Evolutionary conservation across 1,140 invertebrate species (phyloP).

Genomic region (Palaemon carinicauda): DNA sequence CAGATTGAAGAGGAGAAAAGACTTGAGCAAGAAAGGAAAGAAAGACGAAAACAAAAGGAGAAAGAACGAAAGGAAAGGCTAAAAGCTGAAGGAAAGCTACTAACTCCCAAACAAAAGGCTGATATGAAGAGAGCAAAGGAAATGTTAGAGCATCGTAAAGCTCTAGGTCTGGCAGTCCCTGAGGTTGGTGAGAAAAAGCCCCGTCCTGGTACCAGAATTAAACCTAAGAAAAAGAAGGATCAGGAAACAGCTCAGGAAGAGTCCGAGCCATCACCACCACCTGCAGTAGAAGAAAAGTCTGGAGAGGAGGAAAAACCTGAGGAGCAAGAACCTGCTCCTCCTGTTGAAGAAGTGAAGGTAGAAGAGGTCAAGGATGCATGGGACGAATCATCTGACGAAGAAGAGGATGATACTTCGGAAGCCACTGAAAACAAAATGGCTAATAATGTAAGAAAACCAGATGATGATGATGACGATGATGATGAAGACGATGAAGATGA

Average conservation of each 20-base stretch:
- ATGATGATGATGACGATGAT: conserved; percentile 12
- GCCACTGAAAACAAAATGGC: conserved; percentile 22
- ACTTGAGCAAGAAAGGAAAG: conserved; percentile 85
- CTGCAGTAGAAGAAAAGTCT: conserved; percentile 67
- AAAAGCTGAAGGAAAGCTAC: conserved; percentile 92
- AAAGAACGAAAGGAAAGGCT: conserved; percentile 91
- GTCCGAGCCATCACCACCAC: conserved; percentile 61
- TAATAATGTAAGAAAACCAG: conserved; percentile 18
- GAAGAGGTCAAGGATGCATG: conserved; percentile 43
- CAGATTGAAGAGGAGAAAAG: conserved; percentile 81
- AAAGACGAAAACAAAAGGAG: conserved; percentile 92
- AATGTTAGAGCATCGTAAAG: conserved; percentile 83
- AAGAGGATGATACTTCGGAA: conserved; percentile 37
- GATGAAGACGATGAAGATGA: conserved; percentile 30
- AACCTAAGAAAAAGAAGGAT: conserved; percentile 77
- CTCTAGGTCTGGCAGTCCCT: conserved; percentile 71
- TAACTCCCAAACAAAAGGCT: conserved; percentile 92
- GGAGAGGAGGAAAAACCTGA: conserved; percentile 69
- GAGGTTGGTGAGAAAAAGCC: conserved; percentile 71
- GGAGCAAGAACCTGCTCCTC: conserved; percentile 55
- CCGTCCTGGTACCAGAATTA: conserved; percentile 77
- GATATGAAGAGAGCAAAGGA: conserved; percentile 86
- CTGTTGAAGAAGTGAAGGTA: conserved; percentile 36
- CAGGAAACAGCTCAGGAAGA: conserved; percentile 68
- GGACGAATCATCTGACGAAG: conserved; percentile 44